Evolutionary conservation across 2,888 invertebrate species (phyloP).

Genomic region (Cloeon dipterum): DNA sequence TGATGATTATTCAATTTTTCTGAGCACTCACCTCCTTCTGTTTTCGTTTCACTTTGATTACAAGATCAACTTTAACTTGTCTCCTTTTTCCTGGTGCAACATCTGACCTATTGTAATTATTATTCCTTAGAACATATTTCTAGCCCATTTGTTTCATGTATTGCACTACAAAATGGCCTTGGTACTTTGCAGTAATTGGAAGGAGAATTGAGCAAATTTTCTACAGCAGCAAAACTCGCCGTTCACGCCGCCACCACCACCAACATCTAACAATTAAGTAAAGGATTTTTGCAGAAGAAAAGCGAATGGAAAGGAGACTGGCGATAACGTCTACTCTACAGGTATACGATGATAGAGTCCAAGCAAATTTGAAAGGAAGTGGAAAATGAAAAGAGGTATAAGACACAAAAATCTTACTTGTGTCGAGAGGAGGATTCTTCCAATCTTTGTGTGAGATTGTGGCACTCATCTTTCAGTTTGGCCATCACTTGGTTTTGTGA

Average conservation of each 20-base stretch:
- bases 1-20: not conserved
- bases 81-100: not conserved
- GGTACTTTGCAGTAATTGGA: no score
- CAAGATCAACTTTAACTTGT: constrained; percentile 56
- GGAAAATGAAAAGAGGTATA: not conserved
- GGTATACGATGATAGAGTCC: not conserved
- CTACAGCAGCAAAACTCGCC: no score
- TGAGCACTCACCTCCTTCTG: not conserved
- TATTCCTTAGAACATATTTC: no score
- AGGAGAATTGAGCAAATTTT: no score
- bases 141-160: no score
- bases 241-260: no score
- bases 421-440: constrained; percentile 70
- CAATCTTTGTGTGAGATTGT: constrained; percentile 68
- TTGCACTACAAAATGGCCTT: no score
- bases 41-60: constrained; percentile 31
- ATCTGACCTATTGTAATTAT: not conserved
- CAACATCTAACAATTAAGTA: not conserved
- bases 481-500: constrained; percentile 84
- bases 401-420: constrained; percentile 40
- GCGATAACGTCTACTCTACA: not conserved
- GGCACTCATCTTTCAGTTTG: constrained; percentile 75
- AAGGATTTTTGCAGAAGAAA: no score
- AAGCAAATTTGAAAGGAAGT: not conserved
- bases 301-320: not conserved